Evolutionary conservation across 2,113 vertebrate genomes (phyloP).

Genomic region (Pontoporia blainvillei): DNA sequence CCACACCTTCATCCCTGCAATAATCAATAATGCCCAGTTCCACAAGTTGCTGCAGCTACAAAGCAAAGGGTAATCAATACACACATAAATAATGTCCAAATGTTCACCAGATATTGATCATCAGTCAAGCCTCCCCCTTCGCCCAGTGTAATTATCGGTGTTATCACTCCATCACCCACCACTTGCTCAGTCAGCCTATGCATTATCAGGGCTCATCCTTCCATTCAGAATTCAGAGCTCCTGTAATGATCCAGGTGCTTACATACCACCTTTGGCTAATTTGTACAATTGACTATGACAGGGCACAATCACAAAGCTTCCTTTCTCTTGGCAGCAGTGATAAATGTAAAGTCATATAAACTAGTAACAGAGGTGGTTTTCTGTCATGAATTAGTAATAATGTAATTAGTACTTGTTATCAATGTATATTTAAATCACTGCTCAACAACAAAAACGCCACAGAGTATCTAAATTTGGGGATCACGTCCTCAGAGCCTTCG

Average conservation of each 20-base stretch:
- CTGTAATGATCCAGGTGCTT: neutral
- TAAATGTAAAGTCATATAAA: constrained; percentile 19
- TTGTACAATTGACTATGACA: neutral
- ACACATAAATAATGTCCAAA: neutral
- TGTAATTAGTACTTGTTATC: constrained; percentile 36
- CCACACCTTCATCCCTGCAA: neutral
- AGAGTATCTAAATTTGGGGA: neutral
- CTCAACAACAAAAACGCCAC: constrained; percentile 29
- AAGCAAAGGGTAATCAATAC: neutral
- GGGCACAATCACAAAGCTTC: neutral
- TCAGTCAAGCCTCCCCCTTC: neutral
- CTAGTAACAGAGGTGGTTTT: constrained; percentile 19
- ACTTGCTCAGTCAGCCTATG: neutral
- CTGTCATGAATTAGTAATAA: constrained; percentile 6
- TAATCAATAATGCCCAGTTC: neutral
- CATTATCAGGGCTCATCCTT: neutral
- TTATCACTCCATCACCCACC: neutral
- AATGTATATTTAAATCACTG: constrained; percentile 4
- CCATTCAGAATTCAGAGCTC: neutral
- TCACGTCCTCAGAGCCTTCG: neutral
- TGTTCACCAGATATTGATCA: neutral
- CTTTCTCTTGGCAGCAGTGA: neutral
- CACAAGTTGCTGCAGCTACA: neutral
- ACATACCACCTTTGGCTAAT: neutral
- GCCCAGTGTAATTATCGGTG: neutral